Evolutionary conservation across 2,797 vertebrate genomes (phyloP).

Genomic region (Mormyrops attenuatus): DNA sequence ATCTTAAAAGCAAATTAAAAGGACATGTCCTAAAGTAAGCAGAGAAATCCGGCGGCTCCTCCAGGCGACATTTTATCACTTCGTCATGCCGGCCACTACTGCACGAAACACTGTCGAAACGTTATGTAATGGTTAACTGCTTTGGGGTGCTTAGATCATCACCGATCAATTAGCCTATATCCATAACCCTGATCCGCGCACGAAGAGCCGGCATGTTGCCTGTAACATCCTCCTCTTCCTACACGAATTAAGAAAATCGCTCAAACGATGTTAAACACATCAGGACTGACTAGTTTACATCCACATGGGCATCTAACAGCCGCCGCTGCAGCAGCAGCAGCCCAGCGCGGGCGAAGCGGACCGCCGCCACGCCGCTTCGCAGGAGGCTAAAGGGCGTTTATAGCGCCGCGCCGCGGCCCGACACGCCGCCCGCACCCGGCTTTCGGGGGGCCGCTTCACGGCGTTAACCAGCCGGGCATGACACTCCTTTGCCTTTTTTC

Average conservation of each 20-base stretch:
- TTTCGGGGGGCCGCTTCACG: not conserved
- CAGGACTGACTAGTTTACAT: not conserved
- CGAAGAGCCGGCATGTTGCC: not conserved
- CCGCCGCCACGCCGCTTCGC: not conserved
- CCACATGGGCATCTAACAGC: not conserved
- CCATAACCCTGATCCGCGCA: not conserved
- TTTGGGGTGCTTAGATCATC: not conserved
- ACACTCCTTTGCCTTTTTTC: not conserved
- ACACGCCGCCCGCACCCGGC: not conserved
- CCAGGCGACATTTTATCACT: not conserved
- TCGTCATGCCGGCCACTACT: not conserved
- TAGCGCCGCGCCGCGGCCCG: not conserved
- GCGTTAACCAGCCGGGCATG: not conserved
- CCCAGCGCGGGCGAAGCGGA: not conserved
- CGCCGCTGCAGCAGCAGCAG: not conserved
- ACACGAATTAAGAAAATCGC: not conserved
- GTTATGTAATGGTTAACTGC: not conserved
- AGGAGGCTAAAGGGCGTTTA: not conserved
- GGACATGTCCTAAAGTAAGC: not conserved
- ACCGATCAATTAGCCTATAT: not conserved
- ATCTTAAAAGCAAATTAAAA: not conserved
- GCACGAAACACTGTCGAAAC: not conserved
- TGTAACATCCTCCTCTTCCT: not conserved
- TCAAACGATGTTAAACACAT: not conserved
- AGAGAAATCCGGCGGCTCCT: not conserved